These are phyloP conservation scores for Lacanobia wlatinum DNA, from an alignment of 2,888 invertebrate genomes.

Conservation along the genomic window DNA sequence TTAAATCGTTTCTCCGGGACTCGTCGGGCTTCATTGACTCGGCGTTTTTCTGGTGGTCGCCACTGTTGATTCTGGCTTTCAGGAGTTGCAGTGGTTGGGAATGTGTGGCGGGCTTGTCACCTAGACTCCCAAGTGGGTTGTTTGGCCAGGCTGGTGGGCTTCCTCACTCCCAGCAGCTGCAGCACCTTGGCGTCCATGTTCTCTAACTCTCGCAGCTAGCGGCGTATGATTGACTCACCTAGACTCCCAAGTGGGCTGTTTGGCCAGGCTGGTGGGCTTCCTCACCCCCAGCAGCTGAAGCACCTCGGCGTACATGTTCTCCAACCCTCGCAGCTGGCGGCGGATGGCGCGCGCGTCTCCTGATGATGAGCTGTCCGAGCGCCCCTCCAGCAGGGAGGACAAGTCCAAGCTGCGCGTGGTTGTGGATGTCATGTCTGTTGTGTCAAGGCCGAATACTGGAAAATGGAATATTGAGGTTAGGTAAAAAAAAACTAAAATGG, in stretches of 20 bases:
- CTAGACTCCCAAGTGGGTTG: constrained; percentile 72
- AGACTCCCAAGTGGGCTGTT: constrained; percentile 78
- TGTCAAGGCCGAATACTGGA: constrained; percentile 93
- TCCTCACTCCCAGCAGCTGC: too few species aligned
- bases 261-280: constrained; percentile 75
- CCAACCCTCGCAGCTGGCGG: constrained; percentile 95
- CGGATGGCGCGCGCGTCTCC: constrained; percentile 95
- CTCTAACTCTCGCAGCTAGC: neutral
- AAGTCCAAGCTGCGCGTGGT: constrained; percentile 94
- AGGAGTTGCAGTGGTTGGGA: too few species aligned
- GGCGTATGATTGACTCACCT: constrained; percentile 62
- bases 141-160: too few species aligned
- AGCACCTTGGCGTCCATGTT: too few species aligned
- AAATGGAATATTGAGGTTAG: constrained; percentile 44
- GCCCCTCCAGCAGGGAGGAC: constrained; percentile 94
- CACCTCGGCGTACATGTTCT: constrained; percentile 97
- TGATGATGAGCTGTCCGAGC: constrained; percentile 94
- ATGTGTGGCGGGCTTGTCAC: too few species aligned
- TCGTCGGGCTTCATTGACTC: too few species aligned
- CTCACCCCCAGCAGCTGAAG: constrained; percentile 86
- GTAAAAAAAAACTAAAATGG: too few species aligned
- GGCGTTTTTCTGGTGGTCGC: too few species aligned
- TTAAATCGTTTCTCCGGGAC: too few species aligned
- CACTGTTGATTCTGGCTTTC: too few species aligned
- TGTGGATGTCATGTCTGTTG: constrained; percentile 94